phyloP scores from a whole-genome alignment of 2,888 invertebrate species.

The Shargacucullia verbasci region DNA sequence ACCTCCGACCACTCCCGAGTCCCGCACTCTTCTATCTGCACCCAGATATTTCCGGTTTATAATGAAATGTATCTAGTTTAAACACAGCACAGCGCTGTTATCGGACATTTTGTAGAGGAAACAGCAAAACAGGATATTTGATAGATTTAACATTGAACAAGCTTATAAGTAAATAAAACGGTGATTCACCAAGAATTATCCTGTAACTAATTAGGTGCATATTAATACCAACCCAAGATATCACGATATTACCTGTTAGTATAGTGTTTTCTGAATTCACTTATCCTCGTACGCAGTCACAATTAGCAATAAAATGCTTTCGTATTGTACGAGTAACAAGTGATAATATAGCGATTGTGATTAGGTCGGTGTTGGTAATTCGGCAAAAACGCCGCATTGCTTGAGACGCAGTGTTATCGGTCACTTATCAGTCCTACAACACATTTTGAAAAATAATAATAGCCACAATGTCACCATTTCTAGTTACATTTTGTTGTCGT shows the following conservation, averaged over 20 bases:
- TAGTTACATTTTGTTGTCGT: too few relatives aligned
- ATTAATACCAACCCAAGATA: constrained; percentile 7
- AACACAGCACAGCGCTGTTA: constrained; percentile 24
- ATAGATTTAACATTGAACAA: constrained; percentile 14
- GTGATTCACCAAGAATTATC: constrained; percentile 26
- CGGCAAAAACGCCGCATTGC: constrained; percentile 48
- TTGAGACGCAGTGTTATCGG: constrained; percentile 46
- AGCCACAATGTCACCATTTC: background rate
- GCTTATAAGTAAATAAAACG: constrained; percentile 9
- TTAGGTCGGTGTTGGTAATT: constrained; percentile 16
- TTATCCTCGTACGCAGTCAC: constrained; percentile 8
- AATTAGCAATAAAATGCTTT: constrained; percentile 23
- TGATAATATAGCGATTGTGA: constrained; percentile 53
- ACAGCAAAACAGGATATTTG: constrained; percentile 42
- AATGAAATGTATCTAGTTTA: constrained; percentile 53
- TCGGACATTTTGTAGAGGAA: constrained; percentile 33
- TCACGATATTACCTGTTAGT: constrained; percentile 1
- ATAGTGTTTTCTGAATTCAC: constrained; percentile 15
- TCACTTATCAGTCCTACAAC: constrained; percentile 49
- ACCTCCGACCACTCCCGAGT: constrained; percentile 49
- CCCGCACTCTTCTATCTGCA: constrained; percentile 61
- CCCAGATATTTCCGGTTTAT: constrained; percentile 73
- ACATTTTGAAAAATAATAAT: constrained; percentile 30
- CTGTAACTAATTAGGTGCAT: background rate
- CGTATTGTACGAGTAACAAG: constrained; percentile 22